Evolutionary conservation across 1,140 invertebrate genomes (phyloP).

Genomic region (Panagrolaimus sp.): DNA sequence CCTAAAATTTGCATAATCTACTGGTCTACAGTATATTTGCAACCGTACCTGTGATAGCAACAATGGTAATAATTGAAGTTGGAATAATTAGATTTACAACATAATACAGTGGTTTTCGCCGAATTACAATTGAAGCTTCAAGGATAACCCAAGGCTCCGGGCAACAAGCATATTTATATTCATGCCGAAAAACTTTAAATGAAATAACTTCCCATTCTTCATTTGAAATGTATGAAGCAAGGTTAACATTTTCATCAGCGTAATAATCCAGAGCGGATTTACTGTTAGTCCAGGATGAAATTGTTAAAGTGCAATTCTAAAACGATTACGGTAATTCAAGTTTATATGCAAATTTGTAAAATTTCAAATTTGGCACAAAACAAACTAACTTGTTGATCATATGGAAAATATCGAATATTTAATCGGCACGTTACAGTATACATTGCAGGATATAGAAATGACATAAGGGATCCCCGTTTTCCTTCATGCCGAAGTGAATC

Average conservation of each 20-base stretch:
- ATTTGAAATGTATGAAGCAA: slow-evolving; percentile 54
- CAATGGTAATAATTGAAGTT: slow-evolving; percentile 56
- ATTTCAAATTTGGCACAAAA: not conserved
- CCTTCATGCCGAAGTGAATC: slow-evolving; percentile 50
- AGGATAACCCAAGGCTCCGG: slow-evolving; percentile 56
- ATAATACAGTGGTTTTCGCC: slow-evolving; percentile 55
- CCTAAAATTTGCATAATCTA: no score
- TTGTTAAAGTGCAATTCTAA: slow-evolving; percentile 57
- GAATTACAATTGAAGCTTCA: slow-evolving; percentile 49
- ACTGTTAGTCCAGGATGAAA: slow-evolving; percentile 54
- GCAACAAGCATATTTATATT: slow-evolving; percentile 59
- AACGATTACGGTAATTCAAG: no score
- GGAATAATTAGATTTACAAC: slow-evolving; percentile 54
- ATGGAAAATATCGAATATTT: slow-evolving; percentile 58
- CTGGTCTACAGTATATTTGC: not conserved
- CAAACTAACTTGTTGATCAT: slow-evolving; percentile 49
- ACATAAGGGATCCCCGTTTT: slow-evolving; percentile 47
- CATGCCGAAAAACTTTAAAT: slow-evolving; percentile 55
- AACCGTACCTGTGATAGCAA: slow-evolving; percentile 53
- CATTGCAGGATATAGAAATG: slow-evolving; percentile 52
- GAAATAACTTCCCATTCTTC: slow-evolving; percentile 57
- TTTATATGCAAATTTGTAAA: no score
- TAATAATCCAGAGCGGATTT: slow-evolving; percentile 57
- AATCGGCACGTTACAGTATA: slow-evolving; percentile 47
- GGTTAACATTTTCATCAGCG: slow-evolving; percentile 51